Percentiles rank a stretch among this genome's conserved stretches.
phyloP scores from a whole-genome alignment of 1,140 invertebrate genomes.

The Ceratina japonica region DNA sequence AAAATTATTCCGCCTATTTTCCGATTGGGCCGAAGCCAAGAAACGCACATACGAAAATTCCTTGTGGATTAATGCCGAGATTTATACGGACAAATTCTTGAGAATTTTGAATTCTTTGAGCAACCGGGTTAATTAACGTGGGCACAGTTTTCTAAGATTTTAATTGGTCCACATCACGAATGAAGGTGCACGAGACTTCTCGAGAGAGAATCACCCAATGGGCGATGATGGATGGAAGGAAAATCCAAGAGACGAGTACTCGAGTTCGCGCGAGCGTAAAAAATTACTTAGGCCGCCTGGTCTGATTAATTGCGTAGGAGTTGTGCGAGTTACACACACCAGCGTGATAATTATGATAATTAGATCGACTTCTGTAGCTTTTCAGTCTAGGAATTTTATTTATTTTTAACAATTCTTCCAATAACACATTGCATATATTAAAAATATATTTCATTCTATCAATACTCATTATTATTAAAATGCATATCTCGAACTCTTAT shows the following conservation, averaged over 20 bases:
- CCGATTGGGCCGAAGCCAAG: too few species aligned
- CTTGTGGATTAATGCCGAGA: neutral
- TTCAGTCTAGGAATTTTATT: neutral
- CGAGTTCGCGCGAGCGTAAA: conserved; percentile 23
- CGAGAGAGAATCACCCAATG: conserved; percentile 30
- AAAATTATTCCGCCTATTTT: too few species aligned
- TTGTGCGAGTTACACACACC: neutral
- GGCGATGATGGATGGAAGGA: neutral
- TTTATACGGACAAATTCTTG: neutral
- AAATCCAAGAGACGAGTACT: conserved; percentile 20
- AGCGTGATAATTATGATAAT: neutral
- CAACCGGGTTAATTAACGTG: conserved; percentile 26
- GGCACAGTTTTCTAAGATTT: conserved; percentile 31
- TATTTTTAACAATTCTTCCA: too few species aligned
- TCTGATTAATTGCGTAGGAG: conserved; percentile 23
- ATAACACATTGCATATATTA: too few species aligned
- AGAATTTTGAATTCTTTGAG: conserved; percentile 8
- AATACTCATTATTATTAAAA: too few species aligned
- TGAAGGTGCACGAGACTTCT: neutral
- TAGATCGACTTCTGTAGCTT: neutral
- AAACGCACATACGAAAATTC: too few species aligned
- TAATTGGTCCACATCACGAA: conserved; percentile 12
- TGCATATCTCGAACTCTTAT: too few species aligned
- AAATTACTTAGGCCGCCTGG: conserved; percentile 23
- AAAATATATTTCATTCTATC: too few species aligned